Evolutionary conservation across 2,113 vertebrate genomes (phyloP), one percentile per base, ranked within the genome.

Genomic region (Rhinopomastus cyanomelas): DNA sequence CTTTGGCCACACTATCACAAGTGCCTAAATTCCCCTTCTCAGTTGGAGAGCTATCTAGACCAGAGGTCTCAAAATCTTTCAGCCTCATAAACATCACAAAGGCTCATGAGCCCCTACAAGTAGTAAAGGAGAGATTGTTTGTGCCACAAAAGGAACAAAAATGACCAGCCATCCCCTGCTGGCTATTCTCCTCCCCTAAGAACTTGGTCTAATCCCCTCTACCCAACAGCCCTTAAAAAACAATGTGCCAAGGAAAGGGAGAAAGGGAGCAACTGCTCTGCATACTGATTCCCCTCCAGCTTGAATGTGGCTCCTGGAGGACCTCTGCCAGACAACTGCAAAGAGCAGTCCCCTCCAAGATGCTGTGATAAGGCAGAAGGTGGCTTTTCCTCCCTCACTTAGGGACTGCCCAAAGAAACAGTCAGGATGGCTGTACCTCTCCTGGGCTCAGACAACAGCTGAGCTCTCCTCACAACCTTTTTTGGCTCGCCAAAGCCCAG

Each of bases 111-210:
- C 77, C 77, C 51, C 81, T 84, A 8, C 4, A 6, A 95, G 92
- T 76, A 93, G 91, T 72, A 93, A 93, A 77, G 32, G 62, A 84
- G 51, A 94, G 92, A 96, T 76, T 91, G 85, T 88, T 91, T 84
- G 90, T 55, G 55, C 83, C 74, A 94, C 95, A 96, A 95, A 96
- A 93, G 87, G 75, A 96, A 94, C 78, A 95, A 91, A 95, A 95
- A 91, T 94, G 93, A 94, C 83, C 94, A 95, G 86, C 88, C 77
- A 90, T 87, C 66, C 90, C 90, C 94, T 91, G 93, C 94, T 91
- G 93, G 86, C 77, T 94, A 44, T 88, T 95, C 80, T 92, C 81
- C 91, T 94, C 89, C 77, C 34, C 83, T 81, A 91, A 95, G 83
- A 86, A 90, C 80, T 96, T 75, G 66, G 86, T 68, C 77, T 95